A percentile compares a stretch with the other conserved stretches of the same genome.
Evolutionary conservation across 2,797 vertebrate species (phyloP).

Genomic region (Pseudochirops cupreus): DNA sequence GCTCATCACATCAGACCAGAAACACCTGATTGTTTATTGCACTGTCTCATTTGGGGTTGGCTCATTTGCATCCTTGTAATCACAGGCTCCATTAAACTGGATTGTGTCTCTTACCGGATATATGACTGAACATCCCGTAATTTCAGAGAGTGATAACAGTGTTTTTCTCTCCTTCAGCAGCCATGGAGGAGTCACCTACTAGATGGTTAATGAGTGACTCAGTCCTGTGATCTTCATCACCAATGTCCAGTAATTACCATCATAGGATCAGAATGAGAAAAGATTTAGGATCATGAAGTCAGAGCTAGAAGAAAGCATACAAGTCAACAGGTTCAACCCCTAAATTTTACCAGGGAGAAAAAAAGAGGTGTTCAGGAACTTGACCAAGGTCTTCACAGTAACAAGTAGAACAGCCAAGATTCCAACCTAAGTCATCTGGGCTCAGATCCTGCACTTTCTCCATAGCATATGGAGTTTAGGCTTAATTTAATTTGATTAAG

Average conservation of each 20-base stretch:
- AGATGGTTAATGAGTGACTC: background rate
- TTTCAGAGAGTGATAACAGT: background rate
- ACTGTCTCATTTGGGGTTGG: background rate
- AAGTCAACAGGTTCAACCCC: background rate
- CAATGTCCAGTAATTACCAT: background rate
- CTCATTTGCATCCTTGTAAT: slow-evolving; percentile 12
- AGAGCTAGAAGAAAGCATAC: background rate
- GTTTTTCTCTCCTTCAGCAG: background rate
- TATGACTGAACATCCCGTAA: background rate
- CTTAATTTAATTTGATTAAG: background rate
- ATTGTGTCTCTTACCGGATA: slow-evolving; percentile 38
- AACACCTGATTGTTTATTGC: background rate
- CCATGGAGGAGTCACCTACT: background rate
- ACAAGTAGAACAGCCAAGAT: background rate
- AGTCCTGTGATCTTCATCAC: background rate
- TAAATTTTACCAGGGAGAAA: background rate
- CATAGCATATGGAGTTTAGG: background rate
- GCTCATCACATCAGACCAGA: slow-evolving; percentile 20
- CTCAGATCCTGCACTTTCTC: background rate
- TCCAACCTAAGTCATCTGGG: background rate
- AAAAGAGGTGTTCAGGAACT: background rate
- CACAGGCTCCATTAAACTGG: slow-evolving; percentile 32
- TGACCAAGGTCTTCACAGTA: background rate
- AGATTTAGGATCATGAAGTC: background rate
- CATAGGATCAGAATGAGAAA: background rate